phyloP scores from a whole-genome alignment of 2,113 vertebrate genomes.

The Pygoscelis adeliae region DNA sequence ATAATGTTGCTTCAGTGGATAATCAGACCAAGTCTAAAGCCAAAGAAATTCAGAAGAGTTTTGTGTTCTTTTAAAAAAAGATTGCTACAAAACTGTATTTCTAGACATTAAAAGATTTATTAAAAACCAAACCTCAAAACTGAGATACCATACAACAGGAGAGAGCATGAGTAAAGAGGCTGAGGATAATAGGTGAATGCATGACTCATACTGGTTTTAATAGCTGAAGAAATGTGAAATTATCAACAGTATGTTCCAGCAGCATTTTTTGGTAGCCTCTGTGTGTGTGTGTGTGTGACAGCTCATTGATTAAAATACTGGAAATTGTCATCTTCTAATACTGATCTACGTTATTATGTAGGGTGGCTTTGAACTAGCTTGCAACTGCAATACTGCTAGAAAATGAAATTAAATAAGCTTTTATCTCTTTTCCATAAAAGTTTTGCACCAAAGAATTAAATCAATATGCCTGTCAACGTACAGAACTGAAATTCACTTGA shows the following conservation, averaged over 20 bases:
- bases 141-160: background rate
- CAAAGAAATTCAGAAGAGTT: background rate
- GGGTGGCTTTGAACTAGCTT: background rate
- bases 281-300: background rate
- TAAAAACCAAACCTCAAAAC: background rate
- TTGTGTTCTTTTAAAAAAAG: background rate
- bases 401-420: background rate
- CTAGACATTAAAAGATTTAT: background rate
- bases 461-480: background rate
- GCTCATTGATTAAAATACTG: background rate
- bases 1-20: background rate
- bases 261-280: background rate
- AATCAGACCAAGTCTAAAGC: background rate
- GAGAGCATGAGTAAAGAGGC: background rate
- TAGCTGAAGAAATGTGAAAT: conserved; percentile 13
- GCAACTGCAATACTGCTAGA: background rate
- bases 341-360: background rate
- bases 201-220: background rate
- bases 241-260: background rate
- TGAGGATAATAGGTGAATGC: background rate
- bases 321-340: background rate
- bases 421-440: background rate
- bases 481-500: background rate
- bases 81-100: background rate
- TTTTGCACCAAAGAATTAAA: background rate